phyloP scores from a whole-genome alignment of 2,888 invertebrate genomes.

The Bhutanitis thaidina region DNA sequence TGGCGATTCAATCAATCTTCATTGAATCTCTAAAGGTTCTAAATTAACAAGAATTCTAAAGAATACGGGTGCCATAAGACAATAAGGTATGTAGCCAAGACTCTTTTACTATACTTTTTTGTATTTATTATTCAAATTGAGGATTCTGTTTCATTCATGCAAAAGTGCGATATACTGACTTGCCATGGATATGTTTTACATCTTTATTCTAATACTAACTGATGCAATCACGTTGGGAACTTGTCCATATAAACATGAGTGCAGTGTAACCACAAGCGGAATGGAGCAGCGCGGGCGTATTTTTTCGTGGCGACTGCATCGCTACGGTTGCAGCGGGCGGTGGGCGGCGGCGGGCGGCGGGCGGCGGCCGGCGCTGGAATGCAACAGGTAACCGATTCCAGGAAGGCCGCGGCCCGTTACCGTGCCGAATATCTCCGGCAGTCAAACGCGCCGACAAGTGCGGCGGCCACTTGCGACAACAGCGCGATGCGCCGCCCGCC shows the following conservation, averaged over 20 bases:
- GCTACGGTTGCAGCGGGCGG: slow-evolving; percentile 40
- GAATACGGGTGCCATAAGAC: too few species aligned
- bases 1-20: too few species aligned
- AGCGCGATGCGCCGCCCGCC: slow-evolving; percentile 46
- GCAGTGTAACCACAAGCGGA: slow-evolving; percentile 8
- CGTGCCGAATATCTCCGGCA: slow-evolving; percentile 77
- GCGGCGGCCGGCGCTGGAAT: slow-evolving; percentile 65
- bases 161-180: too few species aligned
- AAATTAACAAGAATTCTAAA: too few species aligned
- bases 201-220: too few species aligned
- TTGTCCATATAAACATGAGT: background rate
- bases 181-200: too few species aligned
- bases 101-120: too few species aligned
- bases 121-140: too few species aligned
- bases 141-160: too few species aligned
- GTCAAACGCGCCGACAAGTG: slow-evolving; percentile 79
- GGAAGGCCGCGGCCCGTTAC: slow-evolving; percentile 79
- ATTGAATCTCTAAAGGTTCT: too few species aligned
- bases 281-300: slow-evolving; percentile 18
- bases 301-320: slow-evolving; percentile 36
- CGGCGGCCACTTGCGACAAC: slow-evolving; percentile 76
- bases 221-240: too few species aligned
- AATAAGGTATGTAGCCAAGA: too few species aligned
- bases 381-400: slow-evolving; percentile 79
- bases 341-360: slow-evolving; percentile 29